Evolutionary conservation across 2,888 invertebrate genomes (phyloP), one percentile per base, ranked within the genome.

Genomic region (Eupeodes latifasciatus): DNA sequence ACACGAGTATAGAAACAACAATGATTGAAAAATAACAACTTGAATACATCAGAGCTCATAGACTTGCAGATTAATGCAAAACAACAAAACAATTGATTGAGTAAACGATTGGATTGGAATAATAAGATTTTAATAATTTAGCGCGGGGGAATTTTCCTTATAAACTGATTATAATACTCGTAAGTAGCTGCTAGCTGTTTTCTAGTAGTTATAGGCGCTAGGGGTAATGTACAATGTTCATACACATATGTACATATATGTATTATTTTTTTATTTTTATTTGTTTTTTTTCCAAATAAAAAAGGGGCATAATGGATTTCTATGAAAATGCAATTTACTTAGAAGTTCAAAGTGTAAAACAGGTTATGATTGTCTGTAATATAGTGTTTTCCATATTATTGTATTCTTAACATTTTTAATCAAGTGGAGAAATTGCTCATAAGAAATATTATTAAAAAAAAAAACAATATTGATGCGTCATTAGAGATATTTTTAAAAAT

Each of bases 81-180:
- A 55, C 74, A 81, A 67, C 74, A 81, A 67, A 77, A 44, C 44
- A 76, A 84, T 84, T 87, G 87, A 83, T 83, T 83, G 72, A 16
- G 69, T 76, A 76, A 77, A 67, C 71, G 74, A 72, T 71, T 80
- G 80, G 69, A 55, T 71, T 11, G 71, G 34, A 53, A 80, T 80
- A 85, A 81, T 76, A 75, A 80, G 83, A 72, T 84, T 81, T 74
- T 84, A 81, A 84, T 84, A 85, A 67, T 47, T 55, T 64, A 27
- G 64, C 51, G 76, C 44, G 19, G 83, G 83, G 78, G 61, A 74
- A 75, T 80, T 80, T 67, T 57, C 79, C 79, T 34, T 36, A 67
- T 40, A 40, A 61, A 69, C 44, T 34, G 51, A 19, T 79, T 53
- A 12, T 47, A 77, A 67, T 49, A n/a, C n/a, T n/a, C n/a, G n/a